A percentile compares a stretch with the other conserved stretches of the same genome.
Conservation (phyloP, 2,888 invertebrate genomes). For the Xiphydria camelus region DNA sequence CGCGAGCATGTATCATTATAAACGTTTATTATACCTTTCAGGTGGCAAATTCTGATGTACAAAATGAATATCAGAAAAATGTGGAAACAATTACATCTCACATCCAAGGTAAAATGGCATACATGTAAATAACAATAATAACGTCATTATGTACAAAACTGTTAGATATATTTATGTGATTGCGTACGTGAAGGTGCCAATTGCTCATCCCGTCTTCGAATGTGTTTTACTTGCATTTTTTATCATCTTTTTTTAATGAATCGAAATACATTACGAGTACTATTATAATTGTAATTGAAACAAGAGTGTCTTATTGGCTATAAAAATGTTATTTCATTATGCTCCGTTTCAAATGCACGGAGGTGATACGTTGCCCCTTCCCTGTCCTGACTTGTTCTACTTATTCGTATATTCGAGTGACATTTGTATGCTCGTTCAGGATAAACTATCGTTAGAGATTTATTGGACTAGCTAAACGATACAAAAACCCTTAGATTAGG, state of each 20-base stretch:
- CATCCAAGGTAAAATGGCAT: slow-evolving; percentile 28
- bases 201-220: slow-evolving; percentile 7
- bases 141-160: slow-evolving; percentile 23
- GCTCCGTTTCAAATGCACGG: slow-evolving; percentile 9
- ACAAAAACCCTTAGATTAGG: slow-evolving; percentile 24
- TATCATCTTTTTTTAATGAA: slow-evolving; percentile 7
- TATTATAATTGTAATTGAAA: no score
- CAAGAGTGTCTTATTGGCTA: no score
- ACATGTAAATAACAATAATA: slow-evolving; percentile 11
- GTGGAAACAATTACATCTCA: slow-evolving; percentile 35
- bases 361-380: slow-evolving; percentile 1
- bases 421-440: neutral
- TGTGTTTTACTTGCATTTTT: slow-evolving; percentile 8
- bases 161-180: slow-evolving; percentile 24
- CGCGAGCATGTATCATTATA: slow-evolving; percentile 5
- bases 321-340: slow-evolving; percentile 4
- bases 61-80: slow-evolving; percentile 40
- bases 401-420: neutral
- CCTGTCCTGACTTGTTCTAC: neutral
- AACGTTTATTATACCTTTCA: slow-evolving; percentile 20
- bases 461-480: slow-evolving; percentile 24
- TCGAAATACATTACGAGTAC: no score
- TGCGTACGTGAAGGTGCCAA: slow-evolving; percentile 22
- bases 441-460: slow-evolving; percentile 1
- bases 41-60: slow-evolving; percentile 20